These are phyloP conservation scores for Bothrops jararaca DNA, from an alignment of 2,113 vertebrate species.

Conservation along the genomic window DNA sequence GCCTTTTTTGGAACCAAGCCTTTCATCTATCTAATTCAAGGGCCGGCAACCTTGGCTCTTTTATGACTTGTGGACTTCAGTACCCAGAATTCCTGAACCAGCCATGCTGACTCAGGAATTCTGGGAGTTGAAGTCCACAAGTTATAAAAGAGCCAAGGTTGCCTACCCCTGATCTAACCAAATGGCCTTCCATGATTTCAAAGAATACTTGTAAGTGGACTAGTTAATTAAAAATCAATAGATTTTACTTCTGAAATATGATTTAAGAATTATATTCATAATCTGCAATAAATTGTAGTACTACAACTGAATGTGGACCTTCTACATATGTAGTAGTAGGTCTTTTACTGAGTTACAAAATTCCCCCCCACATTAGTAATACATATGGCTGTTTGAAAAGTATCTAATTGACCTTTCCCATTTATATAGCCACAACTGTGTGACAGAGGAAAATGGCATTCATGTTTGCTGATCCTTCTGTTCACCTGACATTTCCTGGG, in stretches of 20 bases:
- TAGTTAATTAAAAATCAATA: background rate
- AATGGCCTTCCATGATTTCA: background rate
- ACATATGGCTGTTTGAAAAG: background rate
- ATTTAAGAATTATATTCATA: background rate
- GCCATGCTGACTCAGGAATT: too few relatives aligned
- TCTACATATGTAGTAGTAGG: background rate
- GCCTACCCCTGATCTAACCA: background rate
- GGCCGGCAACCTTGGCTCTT: too few relatives aligned
- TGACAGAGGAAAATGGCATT: background rate
- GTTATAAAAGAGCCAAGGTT: too few relatives aligned
- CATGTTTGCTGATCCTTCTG: too few relatives aligned
- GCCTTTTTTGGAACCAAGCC: background rate
- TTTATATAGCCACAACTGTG: background rate
- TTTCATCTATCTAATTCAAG: background rate
- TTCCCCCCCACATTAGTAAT: background rate
- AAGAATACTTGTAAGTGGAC: background rate
- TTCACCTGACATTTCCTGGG: background rate
- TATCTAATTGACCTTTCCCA: background rate
- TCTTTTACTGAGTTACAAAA: background rate
- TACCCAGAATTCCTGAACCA: too few relatives aligned
- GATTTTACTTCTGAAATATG: background rate
- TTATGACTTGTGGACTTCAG: too few relatives aligned
- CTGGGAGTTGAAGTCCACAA: too few relatives aligned
- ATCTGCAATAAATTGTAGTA: background rate
- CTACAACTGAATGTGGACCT: background rate